These are phyloP conservation scores for Clarias platycephalus DNA, from an alignment of 2,797 vertebrate species.

Conservation along the genomic window DNA sequence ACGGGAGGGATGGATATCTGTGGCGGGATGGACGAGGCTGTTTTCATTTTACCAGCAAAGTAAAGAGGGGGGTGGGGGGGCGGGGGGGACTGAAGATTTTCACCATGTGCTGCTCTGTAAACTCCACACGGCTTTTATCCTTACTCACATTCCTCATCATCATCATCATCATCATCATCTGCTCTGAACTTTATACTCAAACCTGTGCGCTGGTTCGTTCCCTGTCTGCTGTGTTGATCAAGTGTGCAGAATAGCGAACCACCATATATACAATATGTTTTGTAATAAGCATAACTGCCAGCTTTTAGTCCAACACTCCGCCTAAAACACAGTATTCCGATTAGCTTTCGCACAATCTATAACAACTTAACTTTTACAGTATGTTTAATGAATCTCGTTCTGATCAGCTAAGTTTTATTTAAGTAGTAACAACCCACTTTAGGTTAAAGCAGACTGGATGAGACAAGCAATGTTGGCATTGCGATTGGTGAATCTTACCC, in stretches of 20 bases:
- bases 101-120: slow-evolving; percentile 54
- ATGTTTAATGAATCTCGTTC: not conserved
- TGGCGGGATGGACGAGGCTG: slow-evolving; percentile 41
- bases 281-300: not conserved
- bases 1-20: slow-evolving; percentile 14
- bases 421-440: not conserved
- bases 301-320: not conserved
- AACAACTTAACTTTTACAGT: not conserved
- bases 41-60: slow-evolving; percentile 45
- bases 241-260: not conserved
- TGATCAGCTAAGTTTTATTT: too few species aligned
- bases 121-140: slow-evolving; percentile 48
- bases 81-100: not conserved
- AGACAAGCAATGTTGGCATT: not conserved
- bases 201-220: not conserved
- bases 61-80: slow-evolving; percentile 23
- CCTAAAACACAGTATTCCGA: not conserved
- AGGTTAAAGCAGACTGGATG: not conserved
- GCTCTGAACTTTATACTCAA: not conserved
- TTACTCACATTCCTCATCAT: slow-evolving; percentile 57
- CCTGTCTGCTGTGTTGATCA: not conserved
- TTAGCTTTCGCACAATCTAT: not conserved
- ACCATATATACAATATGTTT: too few species aligned
- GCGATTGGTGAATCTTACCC: not conserved
- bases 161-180: not conserved